Base-by-base conservation (phyloP, 2,113 vertebrate genomes). In the Sapajus apella region DNA sequence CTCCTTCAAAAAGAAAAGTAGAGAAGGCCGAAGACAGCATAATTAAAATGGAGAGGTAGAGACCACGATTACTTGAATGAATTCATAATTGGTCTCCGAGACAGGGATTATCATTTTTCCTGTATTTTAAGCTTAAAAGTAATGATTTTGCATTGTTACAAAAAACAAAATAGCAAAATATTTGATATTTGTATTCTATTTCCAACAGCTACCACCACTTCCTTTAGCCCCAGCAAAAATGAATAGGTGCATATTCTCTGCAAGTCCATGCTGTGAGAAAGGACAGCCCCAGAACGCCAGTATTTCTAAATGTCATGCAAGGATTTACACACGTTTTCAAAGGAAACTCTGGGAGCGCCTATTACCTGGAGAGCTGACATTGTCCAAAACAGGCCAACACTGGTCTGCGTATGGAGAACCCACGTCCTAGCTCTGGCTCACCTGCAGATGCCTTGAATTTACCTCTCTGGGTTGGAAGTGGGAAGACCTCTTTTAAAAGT, bases 101-200 rank as follows among this genome's bases (percentile, higher is more conserved):
- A n/a, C 35, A 56, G 27, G 21, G 40, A 37, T 82, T 30, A 12
- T 73, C 10, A 11, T 25, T 61, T 61, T 50, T 66, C 43, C 73
- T 89, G 55, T 79, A 72, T 66, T 32, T 84, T 73, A 21, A 76
- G 30, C 75, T 50, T 87, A 32, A 66, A 83, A 83, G 55, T 70
- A 37, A 3, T 58, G 37, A 80, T 25, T 27, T 81, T 83, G 45
- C 25, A 56, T 25, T 43, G 12, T 50, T 82, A 27, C 8, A 87
- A 50, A 94, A 70, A 61, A 16, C 43, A 25, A 52, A 47, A 66
- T 10, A 75, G 30, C 25, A 40, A 35, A 21, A 45, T 25, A 2
- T 58, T 43, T 73, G 37, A 17, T 55, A 68, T 14, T 0, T 40
- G 52, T 72, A 23, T 90, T 61, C 18, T 27, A 3, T 35, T 80